Conservation (phyloP, 2,113 vertebrate species). For the Pangasianodon hypophthalmus region DNA sequence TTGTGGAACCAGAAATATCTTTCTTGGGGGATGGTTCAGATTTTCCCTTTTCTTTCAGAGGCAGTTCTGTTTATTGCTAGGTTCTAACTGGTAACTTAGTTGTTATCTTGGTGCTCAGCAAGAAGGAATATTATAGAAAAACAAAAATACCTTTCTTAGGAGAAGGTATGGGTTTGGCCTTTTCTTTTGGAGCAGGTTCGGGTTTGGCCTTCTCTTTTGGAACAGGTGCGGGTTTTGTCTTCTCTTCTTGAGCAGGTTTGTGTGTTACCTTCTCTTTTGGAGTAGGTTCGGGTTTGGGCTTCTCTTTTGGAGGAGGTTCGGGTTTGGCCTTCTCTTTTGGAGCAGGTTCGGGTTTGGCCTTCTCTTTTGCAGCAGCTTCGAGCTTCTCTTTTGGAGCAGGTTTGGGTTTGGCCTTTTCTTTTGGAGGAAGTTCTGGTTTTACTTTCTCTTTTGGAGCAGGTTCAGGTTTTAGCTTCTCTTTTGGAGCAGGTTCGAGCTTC, state of each 20-base stretch:
- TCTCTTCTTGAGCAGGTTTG: neutral
- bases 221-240: neutral
- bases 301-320: neutral
- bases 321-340: neutral
- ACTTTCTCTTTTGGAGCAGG: neutral
- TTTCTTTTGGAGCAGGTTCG: slow-evolving; percentile 48
- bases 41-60: neutral
- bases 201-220: slow-evolving; percentile 23
- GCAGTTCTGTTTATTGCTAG: neutral
- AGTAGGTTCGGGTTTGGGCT: neutral
- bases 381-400: neutral
- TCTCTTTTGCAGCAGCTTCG: neutral
- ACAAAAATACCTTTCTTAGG: neutral
- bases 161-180: neutral
- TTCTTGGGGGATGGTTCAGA: neutral
- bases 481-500: neutral
- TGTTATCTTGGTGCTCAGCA: neutral
- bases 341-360: neutral
- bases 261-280: slow-evolving; percentile 28
- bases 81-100: neutral
- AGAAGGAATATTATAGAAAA: neutral
- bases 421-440: neutral
- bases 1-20: neutral
- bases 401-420: neutral
- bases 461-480: slow-evolving; percentile 19